Conservation (phyloP, 2,888 invertebrate species). For the Sepioteuthis lessoniana region DNA sequence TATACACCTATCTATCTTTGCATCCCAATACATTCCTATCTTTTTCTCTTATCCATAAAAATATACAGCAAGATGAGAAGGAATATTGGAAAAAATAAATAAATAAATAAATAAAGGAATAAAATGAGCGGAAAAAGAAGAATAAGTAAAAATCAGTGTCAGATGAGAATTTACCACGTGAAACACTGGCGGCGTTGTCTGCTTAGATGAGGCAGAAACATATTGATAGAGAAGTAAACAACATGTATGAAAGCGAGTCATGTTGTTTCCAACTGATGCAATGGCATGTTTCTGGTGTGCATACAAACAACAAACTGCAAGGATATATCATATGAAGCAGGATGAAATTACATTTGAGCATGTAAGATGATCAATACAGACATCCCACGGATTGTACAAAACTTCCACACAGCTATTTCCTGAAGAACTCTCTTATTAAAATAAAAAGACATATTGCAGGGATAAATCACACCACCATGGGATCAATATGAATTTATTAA, state of each 20-base stretch:
- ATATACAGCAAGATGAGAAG: neutral
- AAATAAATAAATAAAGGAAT: neutral
- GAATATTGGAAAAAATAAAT: neutral
- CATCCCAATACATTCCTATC: neutral
- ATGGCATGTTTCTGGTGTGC: neutral
- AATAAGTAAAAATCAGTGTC: no score
- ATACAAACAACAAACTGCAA: neutral
- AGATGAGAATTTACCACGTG: conserved; percentile 3
- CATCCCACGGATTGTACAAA: neutral
- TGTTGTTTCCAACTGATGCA: neutral
- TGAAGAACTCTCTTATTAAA: neutral
- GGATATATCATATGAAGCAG: neutral
- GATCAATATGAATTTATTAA: neutral
- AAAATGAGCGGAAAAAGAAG: neutral
- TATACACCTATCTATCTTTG: no score
- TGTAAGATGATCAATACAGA: neutral
- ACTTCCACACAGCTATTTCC: neutral
- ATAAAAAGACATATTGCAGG: neutral
- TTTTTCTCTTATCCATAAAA: neutral
- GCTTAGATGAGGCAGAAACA: neutral
- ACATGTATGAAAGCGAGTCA: neutral
- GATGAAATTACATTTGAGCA: conserved; percentile 33
- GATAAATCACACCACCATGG: neutral
- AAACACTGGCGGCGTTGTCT: conserved; percentile 3
- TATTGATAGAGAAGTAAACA: neutral